These are phyloP conservation scores for Oxystoma pomonae DNA, from an alignment of 2,888 invertebrate species.

Conservation along the genomic window DNA sequence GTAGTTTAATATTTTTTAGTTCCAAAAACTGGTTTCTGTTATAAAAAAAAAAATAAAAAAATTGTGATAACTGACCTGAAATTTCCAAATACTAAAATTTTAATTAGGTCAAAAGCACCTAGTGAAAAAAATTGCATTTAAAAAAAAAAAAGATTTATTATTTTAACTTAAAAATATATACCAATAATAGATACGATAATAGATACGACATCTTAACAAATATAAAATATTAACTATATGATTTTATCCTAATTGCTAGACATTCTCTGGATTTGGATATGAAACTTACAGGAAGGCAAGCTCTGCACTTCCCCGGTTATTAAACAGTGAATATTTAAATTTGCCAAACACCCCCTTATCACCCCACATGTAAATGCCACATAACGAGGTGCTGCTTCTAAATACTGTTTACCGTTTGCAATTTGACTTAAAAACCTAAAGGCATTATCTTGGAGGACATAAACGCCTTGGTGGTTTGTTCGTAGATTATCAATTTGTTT, in stretches of 20 bases:
- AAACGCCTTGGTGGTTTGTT: constrained; percentile 97
- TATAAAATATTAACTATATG: too few species aligned
- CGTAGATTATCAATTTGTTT: constrained; percentile 97
- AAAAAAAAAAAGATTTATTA: too few species aligned
- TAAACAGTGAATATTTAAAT: constrained; percentile 88
- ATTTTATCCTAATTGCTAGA: constrained; percentile 31
- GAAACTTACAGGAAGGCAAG: constrained; percentile 91
- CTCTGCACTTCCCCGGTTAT: constrained; percentile 93
- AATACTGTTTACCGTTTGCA: constrained; percentile 84
- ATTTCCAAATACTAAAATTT: too few species aligned
- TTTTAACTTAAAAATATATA: not conserved
- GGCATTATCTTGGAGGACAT: constrained; percentile 94
- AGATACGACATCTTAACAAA: too few species aligned
- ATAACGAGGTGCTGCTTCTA: constrained; percentile 87
- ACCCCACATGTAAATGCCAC: constrained; percentile 95
- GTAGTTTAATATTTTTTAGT: too few species aligned
- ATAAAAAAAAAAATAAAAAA: too few species aligned
- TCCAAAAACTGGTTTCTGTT: too few species aligned
- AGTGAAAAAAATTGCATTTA: too few species aligned
- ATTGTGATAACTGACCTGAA: too few species aligned
- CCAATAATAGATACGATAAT: not conserved
- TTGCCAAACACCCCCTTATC: constrained; percentile 90
- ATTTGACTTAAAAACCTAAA: constrained; percentile 88
- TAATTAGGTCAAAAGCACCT: too few species aligned
- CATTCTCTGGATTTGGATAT: constrained; percentile 79